Conservation (phyloP, 2,113 vertebrate species). For the Panthera uncia region DNA sequence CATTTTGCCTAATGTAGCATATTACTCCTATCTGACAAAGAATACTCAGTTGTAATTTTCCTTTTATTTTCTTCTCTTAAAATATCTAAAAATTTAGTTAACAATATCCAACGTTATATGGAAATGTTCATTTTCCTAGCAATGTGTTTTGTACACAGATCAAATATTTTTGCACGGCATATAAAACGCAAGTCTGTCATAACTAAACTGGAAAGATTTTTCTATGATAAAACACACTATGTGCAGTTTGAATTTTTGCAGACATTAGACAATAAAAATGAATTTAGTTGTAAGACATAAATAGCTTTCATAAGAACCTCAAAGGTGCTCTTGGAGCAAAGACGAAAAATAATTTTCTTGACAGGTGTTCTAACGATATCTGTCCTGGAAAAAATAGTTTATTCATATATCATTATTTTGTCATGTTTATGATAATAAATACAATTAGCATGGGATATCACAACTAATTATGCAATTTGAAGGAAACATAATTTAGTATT, state of each 20-base stretch:
- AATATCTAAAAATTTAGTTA: conserved; percentile 52
- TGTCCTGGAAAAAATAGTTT: not conserved
- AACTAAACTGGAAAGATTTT: not conserved
- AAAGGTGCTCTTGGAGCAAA: not conserved
- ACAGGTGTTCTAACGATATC: not conserved
- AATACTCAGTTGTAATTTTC: conserved; percentile 30
- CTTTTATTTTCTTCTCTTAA: conserved; percentile 21
- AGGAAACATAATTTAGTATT: not conserved
- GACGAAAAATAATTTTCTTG: not conserved
- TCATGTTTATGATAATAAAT: not conserved
- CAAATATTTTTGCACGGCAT: not conserved
- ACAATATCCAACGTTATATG: not conserved
- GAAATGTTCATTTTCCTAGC: not conserved
- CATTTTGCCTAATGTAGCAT: conserved; percentile 40
- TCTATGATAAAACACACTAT: not conserved
- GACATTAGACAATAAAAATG: conserved; percentile 16
- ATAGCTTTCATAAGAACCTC: not conserved
- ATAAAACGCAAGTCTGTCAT: conserved; percentile 37
- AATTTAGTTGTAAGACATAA: conserved; percentile 27
- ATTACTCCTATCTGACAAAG: conserved; percentile 37
- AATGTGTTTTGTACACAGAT: conserved; percentile 26
- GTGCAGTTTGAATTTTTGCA: conserved; percentile 61
- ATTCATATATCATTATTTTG: not conserved
- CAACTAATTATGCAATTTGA: not conserved
- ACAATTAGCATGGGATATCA: not conserved